Base-by-base conservation (phyloP, 2,888 invertebrate genomes). In the Pachycephus smyrnensis region DNA sequence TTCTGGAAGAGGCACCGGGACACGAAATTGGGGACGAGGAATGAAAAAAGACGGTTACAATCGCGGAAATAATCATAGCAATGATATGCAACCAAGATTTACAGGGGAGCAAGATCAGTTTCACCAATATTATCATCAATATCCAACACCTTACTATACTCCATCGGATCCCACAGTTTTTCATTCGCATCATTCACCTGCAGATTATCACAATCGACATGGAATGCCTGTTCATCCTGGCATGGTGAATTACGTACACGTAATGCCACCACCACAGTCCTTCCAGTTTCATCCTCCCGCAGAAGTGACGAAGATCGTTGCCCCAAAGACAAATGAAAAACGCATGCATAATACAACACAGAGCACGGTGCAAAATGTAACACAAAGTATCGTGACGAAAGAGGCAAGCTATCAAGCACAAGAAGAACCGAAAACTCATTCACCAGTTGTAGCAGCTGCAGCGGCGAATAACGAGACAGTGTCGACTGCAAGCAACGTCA, bases 271-370 rank as follows among this genome's bases (percentile, higher is more conserved):
- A 83, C 78, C 92, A 75, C 86, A 91, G 69, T 85, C 90, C 74
- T 91, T 92, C 32, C 92, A 93, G 84, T 92, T 93, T 87, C 92
- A 93, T 88, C 93, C 86, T 85, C 74, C 80, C 78, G 68, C 87
- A 85, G 40, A 88, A 88, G 78, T 81, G 85, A 31, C 85, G 11
- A 30, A 32, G 11, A 37, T 31, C 15, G 11, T 33, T n/a, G 32
- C 23, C 6, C 81, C 84, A 31, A 87, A 89, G 79, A 73, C 84
- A 15, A 84, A 86, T 33, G 86, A 90, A 0, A 87, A 87, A 79
- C 82, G 83, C 40, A 55, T 75, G n/a, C 87, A 89, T 76, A 86
- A 84, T 75, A 83, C 82, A 55, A 55, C 40, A 3, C 75, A 78
- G 40, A 69, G 40, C 40, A n/a, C 68, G 15, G 76, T 36, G 32